phyloP scores from a whole-genome alignment of 1,140 invertebrate genomes.

The Drosophila miranda region DNA sequence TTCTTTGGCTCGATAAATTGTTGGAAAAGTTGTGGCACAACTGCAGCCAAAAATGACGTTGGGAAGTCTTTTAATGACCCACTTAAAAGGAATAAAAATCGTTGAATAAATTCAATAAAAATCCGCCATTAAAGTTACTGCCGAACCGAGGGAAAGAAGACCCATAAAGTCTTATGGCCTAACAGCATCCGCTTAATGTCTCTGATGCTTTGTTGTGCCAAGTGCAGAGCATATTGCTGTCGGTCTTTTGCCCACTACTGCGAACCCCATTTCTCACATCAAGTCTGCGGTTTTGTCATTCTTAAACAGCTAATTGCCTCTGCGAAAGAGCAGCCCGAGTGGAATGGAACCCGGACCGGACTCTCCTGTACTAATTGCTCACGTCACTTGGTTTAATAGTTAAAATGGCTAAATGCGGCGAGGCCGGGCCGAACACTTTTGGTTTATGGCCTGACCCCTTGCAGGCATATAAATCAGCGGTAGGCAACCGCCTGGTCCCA shows the following conservation, averaged over 20 bases:
- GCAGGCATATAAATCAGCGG: conserved; percentile 68
- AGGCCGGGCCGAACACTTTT: conserved; percentile 30
- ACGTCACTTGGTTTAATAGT: conserved; percentile 58
- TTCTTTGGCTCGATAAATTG: too few species aligned
- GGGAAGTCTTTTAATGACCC: neutral
- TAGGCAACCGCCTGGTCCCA: neutral
- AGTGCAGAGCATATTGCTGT: neutral
- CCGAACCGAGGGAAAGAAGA: too few species aligned
- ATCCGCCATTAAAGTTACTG: neutral
- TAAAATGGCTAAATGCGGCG: conserved; percentile 42
- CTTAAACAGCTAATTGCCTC: conserved; percentile 54
- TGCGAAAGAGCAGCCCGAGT: conserved; percentile 1
- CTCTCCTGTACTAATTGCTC: conserved; percentile 65
- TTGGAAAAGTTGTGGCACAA: too few species aligned
- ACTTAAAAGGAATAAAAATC: neutral
- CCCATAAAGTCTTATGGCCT: too few species aligned
- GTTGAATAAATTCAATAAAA: conserved; percentile 8
- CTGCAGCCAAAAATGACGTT: too few species aligned
- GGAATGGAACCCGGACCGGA: neutral
- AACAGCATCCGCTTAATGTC: conserved; percentile 1
- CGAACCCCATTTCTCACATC: conserved; percentile 31
- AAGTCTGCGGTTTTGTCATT: conserved; percentile 55
- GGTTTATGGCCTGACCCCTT: conserved; percentile 68
- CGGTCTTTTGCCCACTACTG: neutral
- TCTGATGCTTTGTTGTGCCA: neutral